phyloP scores from a whole-genome alignment of 1,140 invertebrate genomes.

The Drosophila bifasciata region DNA sequence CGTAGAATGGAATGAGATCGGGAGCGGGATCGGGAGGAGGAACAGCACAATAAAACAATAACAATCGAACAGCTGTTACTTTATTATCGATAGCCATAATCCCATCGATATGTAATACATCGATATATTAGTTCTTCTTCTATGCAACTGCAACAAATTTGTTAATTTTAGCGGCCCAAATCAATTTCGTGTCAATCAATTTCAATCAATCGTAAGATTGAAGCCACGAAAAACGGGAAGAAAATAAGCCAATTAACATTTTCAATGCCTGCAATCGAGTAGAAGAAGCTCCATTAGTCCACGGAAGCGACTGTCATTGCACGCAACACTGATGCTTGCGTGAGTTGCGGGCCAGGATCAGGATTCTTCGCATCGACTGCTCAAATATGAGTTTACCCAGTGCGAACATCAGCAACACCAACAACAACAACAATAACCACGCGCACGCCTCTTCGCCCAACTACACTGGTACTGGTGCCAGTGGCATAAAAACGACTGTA shows the following conservation, averaged over 20 bases:
- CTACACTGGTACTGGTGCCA: slow-evolving; percentile 23
- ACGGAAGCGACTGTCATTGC: slow-evolving; percentile 14
- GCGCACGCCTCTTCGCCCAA: slow-evolving; percentile 43
- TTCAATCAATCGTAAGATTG: no score
- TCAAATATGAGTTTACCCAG: slow-evolving; percentile 71
- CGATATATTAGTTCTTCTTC: no score
- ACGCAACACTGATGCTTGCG: slow-evolving; percentile 38
- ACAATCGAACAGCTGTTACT: slow-evolving; percentile 26
- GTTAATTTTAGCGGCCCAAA: no score
- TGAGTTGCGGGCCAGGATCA: slow-evolving; percentile 64
- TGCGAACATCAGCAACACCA: slow-evolving; percentile 53
- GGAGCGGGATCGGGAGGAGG: not conserved
- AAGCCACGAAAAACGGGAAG: no score
- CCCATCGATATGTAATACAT: no score
- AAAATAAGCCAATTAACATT: no score
- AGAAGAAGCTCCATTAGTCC: slow-evolving; percentile 13
- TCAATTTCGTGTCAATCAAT: no score
- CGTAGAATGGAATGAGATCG: no score
- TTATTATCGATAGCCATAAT: no score
- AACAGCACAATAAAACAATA: slow-evolving; percentile 15
- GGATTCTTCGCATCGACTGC: slow-evolving; percentile 39
- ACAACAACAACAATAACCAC: slow-evolving; percentile 46
- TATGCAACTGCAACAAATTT: no score
- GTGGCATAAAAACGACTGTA: slow-evolving; percentile 54
- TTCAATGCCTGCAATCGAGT: slow-evolving; percentile 2